phyloP scores from a whole-genome alignment of 2,797 vertebrate species.

The Synanceia verrucosa region DNA sequence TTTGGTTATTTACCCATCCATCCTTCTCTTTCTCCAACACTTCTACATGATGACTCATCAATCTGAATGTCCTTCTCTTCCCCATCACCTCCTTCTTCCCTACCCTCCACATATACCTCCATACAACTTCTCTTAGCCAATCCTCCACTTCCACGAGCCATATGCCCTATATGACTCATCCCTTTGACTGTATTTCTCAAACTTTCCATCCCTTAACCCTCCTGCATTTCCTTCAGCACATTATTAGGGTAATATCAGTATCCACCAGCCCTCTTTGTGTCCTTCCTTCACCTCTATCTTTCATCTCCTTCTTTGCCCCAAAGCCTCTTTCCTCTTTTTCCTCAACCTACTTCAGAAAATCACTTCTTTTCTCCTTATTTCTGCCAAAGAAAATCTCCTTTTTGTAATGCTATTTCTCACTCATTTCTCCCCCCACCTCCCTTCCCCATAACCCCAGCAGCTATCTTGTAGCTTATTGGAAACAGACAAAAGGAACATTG shows the following conservation, averaged over 20 bases:
- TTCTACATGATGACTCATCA: conserved; percentile 63
- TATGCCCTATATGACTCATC: conserved; percentile 50
- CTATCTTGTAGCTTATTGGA: conserved; percentile 51
- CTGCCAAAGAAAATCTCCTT: conserved; percentile 12
- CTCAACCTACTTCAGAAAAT: conserved; percentile 13
- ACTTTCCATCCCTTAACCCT: conserved; percentile 31
- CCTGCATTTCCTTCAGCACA: conserved; percentile 18
- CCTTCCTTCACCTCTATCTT: conserved; percentile 34
- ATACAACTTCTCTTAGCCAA: conserved; percentile 19
- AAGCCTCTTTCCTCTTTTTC: conserved; percentile 18
- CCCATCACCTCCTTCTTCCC: conserved; percentile 24
- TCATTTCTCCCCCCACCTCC: background rate
- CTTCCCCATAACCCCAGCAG: conserved; percentile 1
- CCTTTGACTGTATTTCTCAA: conserved; percentile 31
- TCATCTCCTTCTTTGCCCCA: conserved; percentile 17
- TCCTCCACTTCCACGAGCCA: conserved; percentile 32
- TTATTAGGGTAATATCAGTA: conserved; percentile 49
- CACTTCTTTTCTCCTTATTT: conserved; percentile 17
- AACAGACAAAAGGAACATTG: conserved; percentile 59
- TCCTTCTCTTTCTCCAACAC: conserved; percentile 24
- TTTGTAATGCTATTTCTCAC: conserved; percentile 2
- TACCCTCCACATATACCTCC: background rate
- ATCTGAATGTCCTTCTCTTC: conserved; percentile 50
- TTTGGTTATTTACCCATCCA: conserved; percentile 41
- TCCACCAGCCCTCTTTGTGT: conserved; percentile 19